These are phyloP conservation scores for Spea multiplicata DNA, from an alignment of 2,113 vertebrate genomes.

Conservation along the genomic window DNA sequence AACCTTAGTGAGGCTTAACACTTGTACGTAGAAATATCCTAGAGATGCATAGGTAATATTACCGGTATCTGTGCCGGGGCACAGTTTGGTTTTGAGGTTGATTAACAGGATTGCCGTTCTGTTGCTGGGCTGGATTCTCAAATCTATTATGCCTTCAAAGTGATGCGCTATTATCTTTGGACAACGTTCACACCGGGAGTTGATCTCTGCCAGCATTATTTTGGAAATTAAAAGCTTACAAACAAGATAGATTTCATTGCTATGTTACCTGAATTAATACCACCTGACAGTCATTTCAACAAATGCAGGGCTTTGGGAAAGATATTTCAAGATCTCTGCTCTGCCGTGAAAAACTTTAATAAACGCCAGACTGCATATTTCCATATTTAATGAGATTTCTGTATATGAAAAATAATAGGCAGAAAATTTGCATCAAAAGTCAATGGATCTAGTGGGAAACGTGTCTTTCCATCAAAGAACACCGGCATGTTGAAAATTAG, in stretches of 20 bases:
- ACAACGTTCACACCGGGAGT: constrained; percentile 68
- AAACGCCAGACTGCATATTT: constrained; percentile 45
- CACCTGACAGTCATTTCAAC: constrained; percentile 51
- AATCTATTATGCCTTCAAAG: constrained; percentile 65
- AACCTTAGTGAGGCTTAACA: constrained; percentile 12
- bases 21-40: constrained; percentile 54
- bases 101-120: constrained; percentile 60
- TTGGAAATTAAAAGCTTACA: constrained; percentile 65
- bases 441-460: constrained; percentile 19
- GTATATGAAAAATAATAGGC: constrained; percentile 40
- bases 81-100: constrained; percentile 54
- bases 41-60: constrained; percentile 60
- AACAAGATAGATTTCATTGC: constrained; percentile 60
- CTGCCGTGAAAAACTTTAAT: constrained; percentile 46
- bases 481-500: background rate
- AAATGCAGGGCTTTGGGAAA: constrained; percentile 30
- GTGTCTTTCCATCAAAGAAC: background rate
- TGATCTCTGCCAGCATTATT: constrained; percentile 59
- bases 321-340: constrained; percentile 29
- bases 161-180: constrained; percentile 67
- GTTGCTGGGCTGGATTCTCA: constrained; percentile 60
- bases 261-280: constrained; percentile 61
- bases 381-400: constrained; percentile 45
- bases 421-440: constrained; percentile 26
- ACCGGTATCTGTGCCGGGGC: constrained; percentile 65